Percentiles rank a stretch among this genome's conserved stretches.
Evolutionary conservation across 1,140 invertebrate genomes (phyloP).

Genomic region (Diplogasteroides magnus): DNA sequence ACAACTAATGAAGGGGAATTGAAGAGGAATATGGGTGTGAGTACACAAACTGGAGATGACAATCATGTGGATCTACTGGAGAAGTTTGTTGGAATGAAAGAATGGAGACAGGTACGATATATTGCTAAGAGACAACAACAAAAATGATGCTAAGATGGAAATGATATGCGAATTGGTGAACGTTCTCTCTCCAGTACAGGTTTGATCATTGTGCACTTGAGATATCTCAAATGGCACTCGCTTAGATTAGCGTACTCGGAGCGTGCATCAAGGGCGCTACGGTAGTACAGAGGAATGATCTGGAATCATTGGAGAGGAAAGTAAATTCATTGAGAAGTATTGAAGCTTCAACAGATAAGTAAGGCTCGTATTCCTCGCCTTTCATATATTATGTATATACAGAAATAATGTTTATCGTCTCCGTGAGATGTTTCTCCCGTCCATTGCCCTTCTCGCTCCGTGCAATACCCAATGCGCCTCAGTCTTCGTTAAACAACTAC

Average conservation of each 20-base stretch:
- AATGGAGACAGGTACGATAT: neutral
- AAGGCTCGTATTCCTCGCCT: too few relatives aligned
- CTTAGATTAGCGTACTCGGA: too few relatives aligned
- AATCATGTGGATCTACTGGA: neutral
- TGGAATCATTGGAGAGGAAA: too few relatives aligned
- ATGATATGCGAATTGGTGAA: neutral
- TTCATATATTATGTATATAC: too few relatives aligned
- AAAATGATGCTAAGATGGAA: too few relatives aligned
- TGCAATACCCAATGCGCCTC: neutral
- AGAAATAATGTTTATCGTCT: too few relatives aligned
- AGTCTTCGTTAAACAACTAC: neutral
- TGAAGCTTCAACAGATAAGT: too few relatives aligned
- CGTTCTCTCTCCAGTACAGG: neutral
- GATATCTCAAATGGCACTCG: neutral
- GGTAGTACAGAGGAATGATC: too few relatives aligned
- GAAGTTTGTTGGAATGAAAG: neutral
- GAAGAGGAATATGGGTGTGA: neutral
- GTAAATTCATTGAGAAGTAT: too few relatives aligned
- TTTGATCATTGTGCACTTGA: neutral
- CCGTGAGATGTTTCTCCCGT: neutral
- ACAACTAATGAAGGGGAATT: too few relatives aligned
- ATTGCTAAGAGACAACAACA: too few relatives aligned
- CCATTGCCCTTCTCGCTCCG: neutral
- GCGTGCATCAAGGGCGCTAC: neutral
- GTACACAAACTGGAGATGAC: neutral